Base-by-base conservation (phyloP, 2,888 invertebrate species). In the Limnephilus rhombicus region DNA sequence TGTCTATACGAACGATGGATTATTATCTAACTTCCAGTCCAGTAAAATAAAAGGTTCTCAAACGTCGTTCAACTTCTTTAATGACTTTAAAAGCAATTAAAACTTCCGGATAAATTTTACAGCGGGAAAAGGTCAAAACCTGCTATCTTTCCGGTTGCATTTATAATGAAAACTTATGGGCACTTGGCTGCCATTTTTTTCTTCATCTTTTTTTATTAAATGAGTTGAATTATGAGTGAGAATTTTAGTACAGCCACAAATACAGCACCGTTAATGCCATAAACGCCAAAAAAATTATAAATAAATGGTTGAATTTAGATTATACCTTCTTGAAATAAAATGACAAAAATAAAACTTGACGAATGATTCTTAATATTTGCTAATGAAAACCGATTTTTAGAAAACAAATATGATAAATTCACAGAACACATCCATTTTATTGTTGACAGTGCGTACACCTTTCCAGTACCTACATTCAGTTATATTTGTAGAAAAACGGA, bases 31-130 rank as follows among this genome's bases (percentile, higher is more conserved):
- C 86, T 86, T 86, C 49, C 45, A 86, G 53, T 86, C 29, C 49
- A 29, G 83, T 37, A 37, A 91, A 90, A 91, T 90, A 93, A 92
- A 93, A 93, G 91, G 90, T 90, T 90, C 91, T 90, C 68, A 80
- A 89, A 91, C 92, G 92, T 89, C 91, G 90, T 91, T 92, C 91
- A 90, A 92, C 92, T 93, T 93, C 89, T 92, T 92, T 93, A 93
- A 93, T 93, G 93, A 93, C 93, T 93, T 93, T 89, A 93, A 93
- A 93, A 93, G 93, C 93, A 93, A 93, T 93, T 93, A 93, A 93
- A 93, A 93, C 89, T 93, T 93, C 85, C 90, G 82, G 88, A 89
- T 68, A 68, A 68, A 68, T 88, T 92, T 92, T 81, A 85, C 81
- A 80, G 80, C 90, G 89, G 68, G 92, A 92, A 85, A 89, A 92